Evolutionary conservation across 1,140 invertebrate species (phyloP).

Genomic region (Cydia fagiglandana): DNA sequence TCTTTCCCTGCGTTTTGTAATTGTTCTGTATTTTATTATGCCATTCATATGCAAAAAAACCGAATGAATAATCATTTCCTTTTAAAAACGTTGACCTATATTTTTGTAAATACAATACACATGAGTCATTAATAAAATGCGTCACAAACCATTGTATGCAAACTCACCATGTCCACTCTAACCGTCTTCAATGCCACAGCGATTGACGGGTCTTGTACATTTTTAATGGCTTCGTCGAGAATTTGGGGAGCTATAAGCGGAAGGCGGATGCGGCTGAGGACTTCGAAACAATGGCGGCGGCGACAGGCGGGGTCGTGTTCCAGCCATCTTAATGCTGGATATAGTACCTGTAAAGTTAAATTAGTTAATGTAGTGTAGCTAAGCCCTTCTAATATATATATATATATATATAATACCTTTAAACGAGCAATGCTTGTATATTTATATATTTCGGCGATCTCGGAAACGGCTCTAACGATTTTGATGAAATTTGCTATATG

Average conservation of each 20-base stretch:
- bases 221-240: conserved; percentile 89
- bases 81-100: conserved; percentile 2
- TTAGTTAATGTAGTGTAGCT: background rate
- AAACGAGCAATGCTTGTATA: too few relatives aligned
- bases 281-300: conserved; percentile 91
- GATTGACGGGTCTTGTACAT: conserved; percentile 90
- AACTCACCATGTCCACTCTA: conserved; percentile 86
- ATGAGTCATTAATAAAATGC: conserved; percentile 24
- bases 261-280: conserved; percentile 90
- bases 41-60: background rate
- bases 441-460: too few relatives aligned
- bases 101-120: background rate
- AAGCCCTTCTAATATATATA: too few relatives aligned
- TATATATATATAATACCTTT: too few relatives aligned
- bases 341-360: conserved; percentile 84
- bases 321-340: conserved; percentile 95
- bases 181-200: conserved; percentile 90
- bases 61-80: background rate
- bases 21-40: too few relatives aligned
- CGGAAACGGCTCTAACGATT: too few relatives aligned
- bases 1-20: too few relatives aligned
- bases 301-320: conserved; percentile 89
- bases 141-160: conserved; percentile 26
- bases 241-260: conserved; percentile 90
- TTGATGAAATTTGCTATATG: too few relatives aligned